Conservation (phyloP, 2,888 invertebrate genomes). For the Stegophylla sp. region DNA sequence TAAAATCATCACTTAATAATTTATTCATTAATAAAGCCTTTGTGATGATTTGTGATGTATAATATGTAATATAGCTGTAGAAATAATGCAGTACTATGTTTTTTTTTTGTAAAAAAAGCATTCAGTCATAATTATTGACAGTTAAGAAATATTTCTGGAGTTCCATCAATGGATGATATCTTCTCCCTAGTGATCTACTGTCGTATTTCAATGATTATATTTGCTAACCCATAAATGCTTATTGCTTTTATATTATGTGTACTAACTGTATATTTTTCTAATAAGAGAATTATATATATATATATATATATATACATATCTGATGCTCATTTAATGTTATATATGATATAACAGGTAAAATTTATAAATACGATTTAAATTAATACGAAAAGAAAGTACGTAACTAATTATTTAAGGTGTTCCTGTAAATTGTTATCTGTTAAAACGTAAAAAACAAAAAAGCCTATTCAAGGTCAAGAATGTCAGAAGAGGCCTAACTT, state of each 20-base stretch:
- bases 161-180: background rate
- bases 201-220: too few relatives aligned
- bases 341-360: too few relatives aligned
- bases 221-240: too few relatives aligned
- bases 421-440: background rate
- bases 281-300: too few relatives aligned
- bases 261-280: too few relatives aligned
- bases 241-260: too few relatives aligned
- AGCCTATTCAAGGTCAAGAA: slow-evolving; percentile 40
- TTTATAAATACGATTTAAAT: background rate
- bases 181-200: too few relatives aligned
- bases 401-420: slow-evolving; percentile 25
- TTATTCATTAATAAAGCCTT: background rate
- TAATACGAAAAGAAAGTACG: slow-evolving; percentile 24
- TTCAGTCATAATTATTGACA: background rate
- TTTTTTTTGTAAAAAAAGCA: background rate
- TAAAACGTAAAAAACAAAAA: slow-evolving; percentile 16
- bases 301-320: too few relatives aligned
- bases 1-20: background rate
- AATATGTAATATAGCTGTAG: background rate
- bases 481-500: slow-evolving; percentile 40
- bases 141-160: background rate
- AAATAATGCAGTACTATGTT: background rate
- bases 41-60: too few relatives aligned
- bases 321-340: too few relatives aligned